These are phyloP conservation scores for Euura saliciscinereae DNA, from an alignment of 1,140 invertebrate species.

Conservation along the genomic window DNA sequence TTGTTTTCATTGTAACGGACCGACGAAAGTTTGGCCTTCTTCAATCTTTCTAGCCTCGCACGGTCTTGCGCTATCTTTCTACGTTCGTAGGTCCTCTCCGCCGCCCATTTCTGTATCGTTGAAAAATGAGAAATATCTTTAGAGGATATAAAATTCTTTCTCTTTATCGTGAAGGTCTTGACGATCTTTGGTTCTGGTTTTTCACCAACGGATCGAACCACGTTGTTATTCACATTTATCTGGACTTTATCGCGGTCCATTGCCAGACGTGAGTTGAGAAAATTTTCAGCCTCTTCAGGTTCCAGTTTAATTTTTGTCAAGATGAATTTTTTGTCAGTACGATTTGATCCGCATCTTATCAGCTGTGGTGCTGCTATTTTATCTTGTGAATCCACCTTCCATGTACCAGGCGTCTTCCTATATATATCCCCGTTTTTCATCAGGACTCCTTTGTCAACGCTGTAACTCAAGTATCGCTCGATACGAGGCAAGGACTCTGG, in stretches of 20 bases:
- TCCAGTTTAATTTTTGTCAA: background rate
- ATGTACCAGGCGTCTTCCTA: background rate
- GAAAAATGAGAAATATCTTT: too few relatives aligned
- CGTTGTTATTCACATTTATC: background rate
- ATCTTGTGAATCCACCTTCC: background rate
- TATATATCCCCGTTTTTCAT: background rate
- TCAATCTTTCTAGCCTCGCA: too few relatives aligned
- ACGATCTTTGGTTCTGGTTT: background rate
- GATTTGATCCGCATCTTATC: background rate
- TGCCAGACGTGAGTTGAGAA: background rate
- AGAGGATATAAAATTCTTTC: background rate
- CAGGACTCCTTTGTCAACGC: background rate
- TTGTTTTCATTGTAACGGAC: too few relatives aligned
- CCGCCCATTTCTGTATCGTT: too few relatives aligned
- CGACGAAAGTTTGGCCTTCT: too few relatives aligned
- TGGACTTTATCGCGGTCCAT: background rate
- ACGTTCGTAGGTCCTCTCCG: too few relatives aligned
- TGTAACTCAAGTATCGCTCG: background rate
- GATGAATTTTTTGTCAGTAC: background rate
- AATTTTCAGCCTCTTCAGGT: background rate
- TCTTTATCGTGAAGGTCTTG: background rate
- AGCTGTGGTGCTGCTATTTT: background rate
- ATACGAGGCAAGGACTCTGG: background rate
- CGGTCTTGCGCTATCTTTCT: too few relatives aligned
- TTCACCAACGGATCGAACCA: background rate